Evolutionary conservation across 2,113 vertebrate genomes (phyloP), one percentile per base, ranked within the genome.

Genomic region (Nipponia nippon): DNA sequence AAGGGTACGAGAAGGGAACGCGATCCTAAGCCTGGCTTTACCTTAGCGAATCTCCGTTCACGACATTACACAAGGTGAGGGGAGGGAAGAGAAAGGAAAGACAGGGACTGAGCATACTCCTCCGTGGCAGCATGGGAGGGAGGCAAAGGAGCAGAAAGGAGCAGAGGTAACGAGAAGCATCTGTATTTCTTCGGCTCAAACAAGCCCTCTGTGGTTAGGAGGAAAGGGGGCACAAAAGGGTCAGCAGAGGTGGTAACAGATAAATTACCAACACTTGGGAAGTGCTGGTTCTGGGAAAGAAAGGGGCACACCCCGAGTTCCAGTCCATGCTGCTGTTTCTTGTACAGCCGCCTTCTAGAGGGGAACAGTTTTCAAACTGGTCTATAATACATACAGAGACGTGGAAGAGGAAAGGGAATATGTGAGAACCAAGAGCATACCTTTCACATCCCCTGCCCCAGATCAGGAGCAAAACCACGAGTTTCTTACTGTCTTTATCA

Each of bases 361-460:
- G 9, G 6, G 13, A 13, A 22, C 2, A 16, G 40, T 19, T 61
- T 78, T 49, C 44, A 53, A n/a, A 38, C 13, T 5, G 4, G 32
- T 42, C 26, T n/a, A 0, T 3, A n/a, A 65, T 4, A 36, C 13
- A 36, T 0, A 16, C 4, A 21, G 10, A 46, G 52, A 55, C 0
- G 5, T 14, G 42, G 47, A 53, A 59, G 55, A 15, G 15, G 18
- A 40, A 25, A 32, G 66, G 36, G 34, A 40, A 13, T 3, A 46
- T 2, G 11, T 73, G 29, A 86, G 52, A 72, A 34, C 6, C 11
- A n/a, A 27, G 32, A n/a, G 44, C 3, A 17, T 15, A 29, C 16
- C 36, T 34, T 29, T 49, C 38, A 53, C 8, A 13, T 36, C 7
- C 16, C 27, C n/a, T 65, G 46, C 7, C n/a, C 18, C 44, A 59